These are phyloP conservation scores for Hemaris fuciformis DNA, from an alignment of 2,888 invertebrate genomes.

Conservation along the genomic window DNA sequence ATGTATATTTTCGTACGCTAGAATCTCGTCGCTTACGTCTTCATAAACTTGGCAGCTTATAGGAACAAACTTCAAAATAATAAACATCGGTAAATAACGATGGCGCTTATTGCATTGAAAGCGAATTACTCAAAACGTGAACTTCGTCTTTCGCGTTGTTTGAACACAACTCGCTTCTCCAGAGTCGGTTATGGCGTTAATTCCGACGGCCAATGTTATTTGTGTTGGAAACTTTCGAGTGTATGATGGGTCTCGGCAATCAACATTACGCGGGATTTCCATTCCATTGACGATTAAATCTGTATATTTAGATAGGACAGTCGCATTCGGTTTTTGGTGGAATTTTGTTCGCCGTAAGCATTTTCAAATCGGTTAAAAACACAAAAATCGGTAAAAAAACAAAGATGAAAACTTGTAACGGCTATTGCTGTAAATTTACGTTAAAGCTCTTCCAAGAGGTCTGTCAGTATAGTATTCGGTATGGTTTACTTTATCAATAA, in stretches of 20 bases:
- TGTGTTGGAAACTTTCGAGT: neutral
- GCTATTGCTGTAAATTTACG: too few relatives aligned
- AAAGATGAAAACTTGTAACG: too few relatives aligned
- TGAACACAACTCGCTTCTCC: neutral
- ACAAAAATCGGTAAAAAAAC: too few relatives aligned
- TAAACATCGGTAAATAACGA: slow-evolving; percentile 49
- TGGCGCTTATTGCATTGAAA: slow-evolving; percentile 45
- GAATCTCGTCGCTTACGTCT: neutral
- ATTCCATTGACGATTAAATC: too few relatives aligned
- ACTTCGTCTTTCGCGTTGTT: slow-evolving; percentile 3
- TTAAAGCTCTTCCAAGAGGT: too few relatives aligned
- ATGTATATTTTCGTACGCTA: neutral
- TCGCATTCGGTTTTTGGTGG: too few relatives aligned
- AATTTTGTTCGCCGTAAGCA: too few relatives aligned
- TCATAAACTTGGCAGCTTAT: slow-evolving; percentile 27
- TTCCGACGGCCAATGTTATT: neutral
- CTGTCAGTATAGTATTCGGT: too few relatives aligned
- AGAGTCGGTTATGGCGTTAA: neutral
- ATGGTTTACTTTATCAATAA: too few relatives aligned
- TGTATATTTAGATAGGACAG: too few relatives aligned
- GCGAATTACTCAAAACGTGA: slow-evolving; percentile 25
- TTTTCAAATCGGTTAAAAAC: too few relatives aligned
- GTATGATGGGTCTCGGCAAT: neutral
- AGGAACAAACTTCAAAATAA: slow-evolving; percentile 51
- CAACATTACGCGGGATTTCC: too few relatives aligned